Percentiles rank a stretch among this genome's conserved stretches.
These are phyloP conservation scores for Xylocampa areola DNA, from an alignment of 2,888 invertebrate species.

Conservation along the genomic window DNA sequence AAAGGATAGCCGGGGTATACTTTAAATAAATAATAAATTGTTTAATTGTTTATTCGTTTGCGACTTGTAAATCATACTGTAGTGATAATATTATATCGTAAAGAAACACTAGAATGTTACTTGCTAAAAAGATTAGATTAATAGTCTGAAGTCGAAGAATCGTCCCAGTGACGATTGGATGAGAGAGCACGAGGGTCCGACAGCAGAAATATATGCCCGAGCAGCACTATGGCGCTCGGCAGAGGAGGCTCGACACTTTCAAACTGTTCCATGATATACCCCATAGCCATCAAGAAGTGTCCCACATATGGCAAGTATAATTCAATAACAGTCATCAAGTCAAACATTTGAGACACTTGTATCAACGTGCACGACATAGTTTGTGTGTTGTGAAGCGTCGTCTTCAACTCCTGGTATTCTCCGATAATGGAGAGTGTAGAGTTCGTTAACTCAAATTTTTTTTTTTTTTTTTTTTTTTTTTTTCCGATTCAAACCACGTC, in stretches of 20 bases:
- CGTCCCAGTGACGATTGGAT: slow-evolving; percentile 63
- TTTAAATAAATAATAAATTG: too few species aligned
- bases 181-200: slow-evolving; percentile 70
- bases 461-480: too few species aligned
- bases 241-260: slow-evolving; percentile 71
- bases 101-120: slow-evolving; percentile 75
- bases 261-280: slow-evolving; percentile 79
- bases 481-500: too few species aligned
- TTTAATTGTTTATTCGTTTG: slow-evolving; percentile 40
- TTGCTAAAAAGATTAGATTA: slow-evolving; percentile 74
- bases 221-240: slow-evolving; percentile 77
- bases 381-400: slow-evolving; percentile 28
- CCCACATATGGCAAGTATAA: slow-evolving; percentile 76
- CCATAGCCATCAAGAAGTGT: slow-evolving; percentile 77
- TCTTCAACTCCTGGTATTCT: slow-evolving; percentile 66
- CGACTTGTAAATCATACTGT: slow-evolving; percentile 33
- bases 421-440: slow-evolving; percentile 66
- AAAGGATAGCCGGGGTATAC: too few species aligned
- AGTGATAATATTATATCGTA: slow-evolving; percentile 70
- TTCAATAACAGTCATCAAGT: slow-evolving; percentile 56
- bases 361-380: slow-evolving; percentile 9
- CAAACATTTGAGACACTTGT: slow-evolving; percentile 61
- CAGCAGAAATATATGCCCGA: slow-evolving; percentile 78
- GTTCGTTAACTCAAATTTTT: too few species aligned
- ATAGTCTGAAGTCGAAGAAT: slow-evolving; percentile 70